Conservation (phyloP, 2,888 invertebrate species). For the Eupithecia abbreviata region DNA sequence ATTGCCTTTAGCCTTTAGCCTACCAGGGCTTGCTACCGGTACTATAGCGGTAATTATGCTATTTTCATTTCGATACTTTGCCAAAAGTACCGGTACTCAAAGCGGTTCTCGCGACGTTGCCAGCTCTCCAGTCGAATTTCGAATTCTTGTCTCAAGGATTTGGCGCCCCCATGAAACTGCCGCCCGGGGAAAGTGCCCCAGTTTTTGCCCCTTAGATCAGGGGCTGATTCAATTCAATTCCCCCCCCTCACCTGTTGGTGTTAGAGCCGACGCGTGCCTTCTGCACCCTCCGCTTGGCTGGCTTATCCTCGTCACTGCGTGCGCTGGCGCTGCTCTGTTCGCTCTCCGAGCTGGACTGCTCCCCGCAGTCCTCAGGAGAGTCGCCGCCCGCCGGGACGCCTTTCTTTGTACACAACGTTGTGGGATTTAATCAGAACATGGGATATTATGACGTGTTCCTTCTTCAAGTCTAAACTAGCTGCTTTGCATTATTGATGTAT, state of each 20-base stretch:
- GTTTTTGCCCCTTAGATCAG: too few species aligned
- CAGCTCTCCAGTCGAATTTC: too few species aligned
- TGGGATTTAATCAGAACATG: slow-evolving; percentile 23
- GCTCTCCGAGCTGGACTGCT: slow-evolving; percentile 64
- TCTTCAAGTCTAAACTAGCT: not conserved
- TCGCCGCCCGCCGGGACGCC: slow-evolving; percentile 65
- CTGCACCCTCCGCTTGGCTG: slow-evolving; percentile 47
- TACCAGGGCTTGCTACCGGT: too few species aligned
- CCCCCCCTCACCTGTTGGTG: slow-evolving; percentile 48
- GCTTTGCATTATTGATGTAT: not conserved
- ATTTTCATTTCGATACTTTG: too few species aligned
- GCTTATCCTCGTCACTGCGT: slow-evolving; percentile 69
- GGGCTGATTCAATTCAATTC: too few species aligned
- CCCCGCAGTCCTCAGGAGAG: slow-evolving; percentile 60
- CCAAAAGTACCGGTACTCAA: too few species aligned
- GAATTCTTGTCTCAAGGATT: too few species aligned
- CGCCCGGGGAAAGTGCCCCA: too few species aligned
- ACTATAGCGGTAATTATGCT: too few species aligned
- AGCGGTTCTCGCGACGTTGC: too few species aligned
- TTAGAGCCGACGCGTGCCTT: slow-evolving; percentile 18
- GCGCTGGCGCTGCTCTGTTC: slow-evolving; percentile 71
- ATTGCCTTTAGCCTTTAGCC: not conserved
- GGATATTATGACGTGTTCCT: not conserved
- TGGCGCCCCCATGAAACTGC: too few species aligned
- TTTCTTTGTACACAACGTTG: slow-evolving; percentile 66